Evolutionary conservation across 1,140 invertebrate species (phyloP), one percentile per base, ranked within the genome.

Genomic region (Bactericera cockerelli): DNA sequence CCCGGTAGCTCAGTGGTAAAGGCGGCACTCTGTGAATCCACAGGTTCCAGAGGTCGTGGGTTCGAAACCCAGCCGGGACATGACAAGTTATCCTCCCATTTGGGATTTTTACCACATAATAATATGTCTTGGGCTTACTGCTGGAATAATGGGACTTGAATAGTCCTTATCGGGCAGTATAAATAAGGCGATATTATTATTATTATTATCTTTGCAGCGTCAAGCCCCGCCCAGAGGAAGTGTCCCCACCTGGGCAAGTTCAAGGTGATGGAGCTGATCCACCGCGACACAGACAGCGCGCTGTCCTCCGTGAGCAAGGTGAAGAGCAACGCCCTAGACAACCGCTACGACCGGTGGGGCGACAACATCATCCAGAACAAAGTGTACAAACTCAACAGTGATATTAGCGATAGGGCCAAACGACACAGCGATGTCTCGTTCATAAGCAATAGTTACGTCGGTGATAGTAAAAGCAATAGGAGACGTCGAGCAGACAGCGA

Each of bases 321-420:
- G 6, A n/a, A 3, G 6, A 56, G 6, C 19, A 56, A 49, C 19
- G 42, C 42, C 42, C 19, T 49, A 4, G 42, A 49, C 22, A 49
- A 49, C 22, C 42, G 19, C 42, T 49, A 49, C 42, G 42, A 49
- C 22, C 42, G 42, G n/a, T 49, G 42, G 42, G 42, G 42, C 6
- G 42, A 49, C 22, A 49, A 49, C 22, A 49, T 49, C 3, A 49
- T 49, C 42, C 4, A 22, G n/a, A 49, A 49, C 22, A 49, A 33
- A 56, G 58, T 63, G 64, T 59, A 59, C 61, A 54, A 58, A 57
- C 60, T 62, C 61, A 65, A 65, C 65, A 63, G 65, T 66, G 65
- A 65, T 67, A 64, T 61, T 65, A 60, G 61, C 61, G 65, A 65
- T 67, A 62, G 63, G 65, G 60, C 65, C 64, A 64, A 61, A 59